Evolutionary conservation across 2,113 vertebrate species (phyloP).

Genomic region (Prunella fulvescens): DNA sequence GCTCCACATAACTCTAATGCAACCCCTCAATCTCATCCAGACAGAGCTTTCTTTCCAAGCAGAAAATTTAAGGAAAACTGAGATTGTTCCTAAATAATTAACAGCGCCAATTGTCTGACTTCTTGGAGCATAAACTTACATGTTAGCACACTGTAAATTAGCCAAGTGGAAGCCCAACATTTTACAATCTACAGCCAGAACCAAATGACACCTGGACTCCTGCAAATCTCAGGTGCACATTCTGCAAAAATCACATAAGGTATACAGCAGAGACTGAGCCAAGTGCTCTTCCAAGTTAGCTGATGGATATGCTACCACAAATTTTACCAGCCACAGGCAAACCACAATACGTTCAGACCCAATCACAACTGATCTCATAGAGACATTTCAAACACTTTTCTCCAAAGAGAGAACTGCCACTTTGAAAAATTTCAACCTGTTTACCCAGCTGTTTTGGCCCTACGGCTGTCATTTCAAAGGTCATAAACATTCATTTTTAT

Average conservation of each 20-base stretch:
- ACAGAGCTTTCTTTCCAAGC: not conserved
- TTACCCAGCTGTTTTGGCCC: not conserved
- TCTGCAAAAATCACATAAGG: not conserved
- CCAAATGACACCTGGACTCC: not conserved
- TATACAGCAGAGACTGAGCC: not conserved
- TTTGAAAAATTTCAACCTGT: constrained; percentile 10
- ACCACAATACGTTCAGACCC: not conserved
- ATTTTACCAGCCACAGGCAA: not conserved
- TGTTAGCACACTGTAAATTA: not conserved
- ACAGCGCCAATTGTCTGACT: not conserved
- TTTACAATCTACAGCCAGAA: not conserved
- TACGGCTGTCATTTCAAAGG: constrained; percentile 7
- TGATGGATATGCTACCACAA: not conserved
- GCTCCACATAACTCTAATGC: fast-evolving
- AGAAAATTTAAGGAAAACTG: not conserved
- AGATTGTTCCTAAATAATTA: not conserved
- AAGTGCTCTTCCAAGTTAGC: not conserved
- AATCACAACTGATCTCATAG: not conserved
- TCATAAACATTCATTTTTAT: not conserved
- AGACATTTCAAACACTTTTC: not conserved
- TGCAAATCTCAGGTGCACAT: not conserved
- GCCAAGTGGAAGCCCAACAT: not conserved
- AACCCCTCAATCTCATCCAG: not conserved
- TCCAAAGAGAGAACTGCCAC: not conserved
- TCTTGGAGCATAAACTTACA: not conserved